Conservation (phyloP, 2,797 vertebrate species). For the Bradypus variegatus region DNA sequence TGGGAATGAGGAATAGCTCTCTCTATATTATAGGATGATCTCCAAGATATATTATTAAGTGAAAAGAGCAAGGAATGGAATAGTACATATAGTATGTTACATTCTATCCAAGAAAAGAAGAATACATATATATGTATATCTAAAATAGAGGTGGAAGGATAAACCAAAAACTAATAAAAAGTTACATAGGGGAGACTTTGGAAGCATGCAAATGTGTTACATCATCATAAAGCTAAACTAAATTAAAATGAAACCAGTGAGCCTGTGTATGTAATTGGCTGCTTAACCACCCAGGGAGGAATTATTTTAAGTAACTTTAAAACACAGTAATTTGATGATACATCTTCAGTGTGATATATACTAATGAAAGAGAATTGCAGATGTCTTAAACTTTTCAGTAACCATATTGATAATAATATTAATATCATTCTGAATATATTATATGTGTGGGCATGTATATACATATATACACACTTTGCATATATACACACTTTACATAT, state of each 20-base stretch:
- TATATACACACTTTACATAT: not conserved
- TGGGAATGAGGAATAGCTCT: not conserved
- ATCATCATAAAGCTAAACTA: slow-evolving; percentile 23
- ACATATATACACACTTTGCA: too few relatives aligned
- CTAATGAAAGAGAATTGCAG: not conserved
- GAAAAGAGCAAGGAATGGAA: not conserved
- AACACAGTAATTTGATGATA: not conserved
- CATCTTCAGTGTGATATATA: not conserved
- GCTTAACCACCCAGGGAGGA: not conserved
- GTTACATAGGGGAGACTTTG: not conserved
- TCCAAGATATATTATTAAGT: not conserved
- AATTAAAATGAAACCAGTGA: not conserved
- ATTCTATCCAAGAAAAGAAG: not conserved
- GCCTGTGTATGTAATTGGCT: not conserved
- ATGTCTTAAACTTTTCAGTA: not conserved
- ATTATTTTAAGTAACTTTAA: slow-evolving; percentile 24
- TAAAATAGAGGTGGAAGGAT: not conserved
- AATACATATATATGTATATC: not conserved
- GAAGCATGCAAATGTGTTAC: slow-evolving; percentile 10
- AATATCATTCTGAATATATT: not conserved
- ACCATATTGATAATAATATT: not conserved
- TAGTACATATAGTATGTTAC: not conserved
- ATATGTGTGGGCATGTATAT: not conserved
- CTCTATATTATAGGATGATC: not conserved
- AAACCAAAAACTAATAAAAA: not conserved